Conservation (phyloP, 2,888 invertebrate species). For the Stenchaetothrips biformis region DNA sequence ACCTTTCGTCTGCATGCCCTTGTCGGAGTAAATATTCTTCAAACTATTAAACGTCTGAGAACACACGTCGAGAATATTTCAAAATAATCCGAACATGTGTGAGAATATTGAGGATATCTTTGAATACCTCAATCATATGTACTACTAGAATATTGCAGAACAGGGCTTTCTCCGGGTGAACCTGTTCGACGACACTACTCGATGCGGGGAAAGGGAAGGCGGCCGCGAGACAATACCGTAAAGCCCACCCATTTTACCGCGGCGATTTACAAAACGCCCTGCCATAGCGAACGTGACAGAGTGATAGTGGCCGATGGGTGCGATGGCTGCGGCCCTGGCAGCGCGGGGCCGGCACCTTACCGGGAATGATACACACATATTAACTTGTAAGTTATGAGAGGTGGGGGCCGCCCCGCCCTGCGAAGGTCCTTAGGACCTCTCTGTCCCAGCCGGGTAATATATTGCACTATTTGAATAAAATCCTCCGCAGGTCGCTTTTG, state of each 20-base stretch:
- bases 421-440: neutral
- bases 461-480: slow-evolving; percentile 25
- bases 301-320: neutral
- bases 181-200: too few species aligned
- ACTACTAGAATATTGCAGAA: too few species aligned
- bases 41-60: too few species aligned
- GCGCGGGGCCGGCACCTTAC: neutral
- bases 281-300: slow-evolving; percentile 12
- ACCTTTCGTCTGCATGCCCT: too few species aligned
- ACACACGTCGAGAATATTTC: too few species aligned
- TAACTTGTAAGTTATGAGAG: slow-evolving; percentile 25
- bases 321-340: neutral
- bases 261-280: neutral
- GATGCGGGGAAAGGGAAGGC: neutral
- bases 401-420: neutral
- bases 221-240: neutral
- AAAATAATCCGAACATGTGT: too few species aligned
- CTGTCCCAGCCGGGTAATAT: slow-evolving; percentile 11
- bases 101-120: too few species aligned
- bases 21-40: too few species aligned
- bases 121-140: too few species aligned
- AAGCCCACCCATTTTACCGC: neutral
- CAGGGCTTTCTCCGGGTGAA: too few species aligned
- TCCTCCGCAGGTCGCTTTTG: slow-evolving; percentile 1
- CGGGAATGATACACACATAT: slow-evolving; percentile 24